Conservation (phyloP, 2,888 invertebrate species). For the Deilephila elpenor region DNA sequence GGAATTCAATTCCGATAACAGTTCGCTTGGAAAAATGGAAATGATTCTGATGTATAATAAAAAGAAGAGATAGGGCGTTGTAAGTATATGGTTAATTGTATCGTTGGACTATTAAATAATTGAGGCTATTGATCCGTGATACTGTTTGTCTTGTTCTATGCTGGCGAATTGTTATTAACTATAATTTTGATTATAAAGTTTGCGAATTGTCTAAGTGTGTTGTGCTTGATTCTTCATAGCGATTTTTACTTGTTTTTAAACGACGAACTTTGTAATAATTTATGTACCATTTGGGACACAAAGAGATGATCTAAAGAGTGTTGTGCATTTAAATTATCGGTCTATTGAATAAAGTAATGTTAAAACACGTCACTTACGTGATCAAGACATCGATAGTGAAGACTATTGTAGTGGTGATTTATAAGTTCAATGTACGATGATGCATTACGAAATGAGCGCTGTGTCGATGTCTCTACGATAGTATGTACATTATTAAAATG, state of each 20-base stretch:
- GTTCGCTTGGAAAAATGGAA: slow-evolving; percentile 5
- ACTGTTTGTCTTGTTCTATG: no score
- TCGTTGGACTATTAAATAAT: not conserved
- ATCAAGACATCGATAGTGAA: not conserved
- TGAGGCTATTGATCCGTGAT: not conserved
- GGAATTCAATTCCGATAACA: slow-evolving; percentile 1
- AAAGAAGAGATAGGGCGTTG: not conserved
- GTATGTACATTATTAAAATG: slow-evolving; percentile 21
- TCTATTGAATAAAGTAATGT: not conserved
- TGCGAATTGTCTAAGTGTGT: not conserved
- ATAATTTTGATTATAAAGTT: not conserved
- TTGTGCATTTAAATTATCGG: not conserved
- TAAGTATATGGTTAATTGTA: not conserved
- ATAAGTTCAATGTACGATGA: slow-evolving; percentile 15
- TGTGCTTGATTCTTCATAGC: not conserved
- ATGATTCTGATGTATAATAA: not conserved
- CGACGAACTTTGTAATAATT: not conserved
- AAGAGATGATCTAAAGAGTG: not conserved
- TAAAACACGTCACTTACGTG: not conserved
- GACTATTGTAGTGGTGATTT: not conserved
- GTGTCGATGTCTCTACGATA: not conserved
- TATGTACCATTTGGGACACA: not conserved
- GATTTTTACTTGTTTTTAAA: not conserved
- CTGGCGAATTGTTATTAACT: not conserved
- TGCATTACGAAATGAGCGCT: slow-evolving; percentile 10